Evolutionary conservation across 2,888 invertebrate species (phyloP).

Genomic region (Rhaphigaster nebulosa): DNA sequence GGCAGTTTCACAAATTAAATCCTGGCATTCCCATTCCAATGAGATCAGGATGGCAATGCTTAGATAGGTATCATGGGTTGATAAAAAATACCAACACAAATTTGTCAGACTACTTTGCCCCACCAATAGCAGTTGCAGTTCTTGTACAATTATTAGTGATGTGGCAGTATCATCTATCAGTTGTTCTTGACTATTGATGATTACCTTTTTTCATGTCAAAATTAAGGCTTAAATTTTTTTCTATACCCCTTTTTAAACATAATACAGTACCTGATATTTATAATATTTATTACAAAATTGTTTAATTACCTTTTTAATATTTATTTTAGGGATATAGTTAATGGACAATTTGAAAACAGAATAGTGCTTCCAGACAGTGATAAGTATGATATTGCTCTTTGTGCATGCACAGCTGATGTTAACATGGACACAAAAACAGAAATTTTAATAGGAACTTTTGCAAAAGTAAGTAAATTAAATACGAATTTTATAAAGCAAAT

Average conservation of each 20-base stretch:
- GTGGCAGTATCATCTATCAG: no score
- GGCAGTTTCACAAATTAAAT: no score
- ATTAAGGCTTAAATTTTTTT: no score
- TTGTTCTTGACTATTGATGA: no score
- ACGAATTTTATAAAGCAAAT: not conserved
- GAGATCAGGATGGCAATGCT: no score
- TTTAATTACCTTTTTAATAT: not conserved
- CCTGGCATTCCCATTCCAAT: no score
- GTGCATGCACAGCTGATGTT: slow-evolving; percentile 76
- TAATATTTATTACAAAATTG: not conserved
- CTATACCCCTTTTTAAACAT: not conserved
- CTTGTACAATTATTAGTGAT: no score
- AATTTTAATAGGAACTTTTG: slow-evolving; percentile 78
- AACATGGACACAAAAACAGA: slow-evolving; percentile 80
- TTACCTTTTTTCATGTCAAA: no score
- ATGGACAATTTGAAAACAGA: slow-evolving; percentile 70
- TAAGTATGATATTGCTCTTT: slow-evolving; percentile 74
- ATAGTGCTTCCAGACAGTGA: slow-evolving; percentile 71
- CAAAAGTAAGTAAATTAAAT: slow-evolving; percentile 70
- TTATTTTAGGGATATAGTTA: slow-evolving; percentile 71
- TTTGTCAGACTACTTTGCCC: no score
- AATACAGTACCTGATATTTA: not conserved
- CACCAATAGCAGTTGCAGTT: no score
- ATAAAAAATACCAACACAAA: no score
- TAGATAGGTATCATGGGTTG: no score